Conservation (phyloP, 2,113 vertebrate species). For the Syngnathus floridae region DNA sequence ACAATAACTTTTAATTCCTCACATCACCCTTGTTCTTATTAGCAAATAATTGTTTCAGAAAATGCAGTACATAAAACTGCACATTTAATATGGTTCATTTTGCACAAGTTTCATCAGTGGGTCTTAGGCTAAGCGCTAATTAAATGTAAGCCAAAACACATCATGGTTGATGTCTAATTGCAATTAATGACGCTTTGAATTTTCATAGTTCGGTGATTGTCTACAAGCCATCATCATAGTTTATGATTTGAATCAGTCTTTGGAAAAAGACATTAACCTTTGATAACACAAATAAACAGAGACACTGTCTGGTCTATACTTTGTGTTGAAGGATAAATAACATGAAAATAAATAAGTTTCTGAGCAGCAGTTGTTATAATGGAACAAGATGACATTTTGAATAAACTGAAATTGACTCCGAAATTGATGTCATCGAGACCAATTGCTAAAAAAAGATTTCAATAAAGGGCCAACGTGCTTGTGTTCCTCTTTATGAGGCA, state of each 20-base stretch:
- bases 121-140: not conserved
- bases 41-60: not conserved
- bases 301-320: not conserved
- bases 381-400: not conserved
- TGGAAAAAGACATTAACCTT: constrained; percentile 9
- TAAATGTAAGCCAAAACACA: constrained; percentile 1
- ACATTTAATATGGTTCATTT: not conserved
- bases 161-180: not conserved
- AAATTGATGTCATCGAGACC: not conserved
- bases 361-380: not conserved
- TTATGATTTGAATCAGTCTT: not conserved
- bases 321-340: not conserved
- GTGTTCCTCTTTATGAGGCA: too few relatives aligned
- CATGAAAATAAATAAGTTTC: not conserved
- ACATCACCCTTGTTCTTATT: not conserved
- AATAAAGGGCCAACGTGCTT: too few relatives aligned
- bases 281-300: constrained; percentile 9
- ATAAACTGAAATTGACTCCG: not conserved
- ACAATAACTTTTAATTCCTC: not conserved
- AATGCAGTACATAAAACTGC: not conserved
- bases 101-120: not conserved
- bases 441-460: not conserved
- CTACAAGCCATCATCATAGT: not conserved
- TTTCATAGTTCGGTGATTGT: not conserved
- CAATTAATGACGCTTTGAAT: constrained; percentile 1